Evolutionary conservation across 2,888 invertebrate species (phyloP).

Genomic region (Furcula furcula): DNA sequence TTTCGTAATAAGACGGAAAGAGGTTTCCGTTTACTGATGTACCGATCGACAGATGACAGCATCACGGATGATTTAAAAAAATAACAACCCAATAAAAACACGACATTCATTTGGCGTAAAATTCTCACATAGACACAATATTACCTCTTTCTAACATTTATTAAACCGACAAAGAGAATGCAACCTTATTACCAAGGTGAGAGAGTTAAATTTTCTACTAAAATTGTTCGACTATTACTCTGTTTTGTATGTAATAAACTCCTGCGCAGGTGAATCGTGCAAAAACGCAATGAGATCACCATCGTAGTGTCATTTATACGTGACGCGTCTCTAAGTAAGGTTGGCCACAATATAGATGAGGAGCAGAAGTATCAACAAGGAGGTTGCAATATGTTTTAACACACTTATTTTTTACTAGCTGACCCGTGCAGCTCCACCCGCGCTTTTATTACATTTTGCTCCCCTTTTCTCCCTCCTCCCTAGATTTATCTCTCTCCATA

Average conservation of each 20-base stretch:
- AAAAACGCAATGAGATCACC: slow-evolving; percentile 76
- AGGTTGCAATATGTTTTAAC: too few relatives aligned
- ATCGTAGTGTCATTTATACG: slow-evolving; percentile 56
- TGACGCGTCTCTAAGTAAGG: slow-evolving; percentile 41
- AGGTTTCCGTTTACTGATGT: slow-evolving; percentile 17
- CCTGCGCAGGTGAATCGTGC: slow-evolving; percentile 59
- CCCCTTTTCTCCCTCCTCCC: too few relatives aligned
- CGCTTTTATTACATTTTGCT: too few relatives aligned
- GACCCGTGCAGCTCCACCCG: too few relatives aligned
- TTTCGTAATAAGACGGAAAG: too few relatives aligned
- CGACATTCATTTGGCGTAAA: slow-evolving; percentile 25
- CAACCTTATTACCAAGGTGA: too few relatives aligned
- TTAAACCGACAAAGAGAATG: slow-evolving; percentile 2
- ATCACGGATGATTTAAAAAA: slow-evolving; percentile 21
- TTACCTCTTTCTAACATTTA: slow-evolving; percentile 15
- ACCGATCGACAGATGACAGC: slow-evolving; percentile 16
- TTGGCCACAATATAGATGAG: slow-evolving; percentile 2
- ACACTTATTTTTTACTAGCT: too few relatives aligned
- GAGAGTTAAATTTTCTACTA: too few relatives aligned
- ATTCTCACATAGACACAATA: slow-evolving; percentile 33
- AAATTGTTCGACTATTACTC: too few relatives aligned
- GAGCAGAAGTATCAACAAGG: slow-evolving; percentile 12
- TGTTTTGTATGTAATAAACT: slow-evolving; percentile 13
- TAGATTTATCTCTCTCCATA: too few relatives aligned
- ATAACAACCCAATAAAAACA: slow-evolving; percentile 22